These are phyloP conservation scores for Aphelocoma californica DNA, from an alignment of 2,797 vertebrate genomes.

Conservation along the genomic window DNA sequence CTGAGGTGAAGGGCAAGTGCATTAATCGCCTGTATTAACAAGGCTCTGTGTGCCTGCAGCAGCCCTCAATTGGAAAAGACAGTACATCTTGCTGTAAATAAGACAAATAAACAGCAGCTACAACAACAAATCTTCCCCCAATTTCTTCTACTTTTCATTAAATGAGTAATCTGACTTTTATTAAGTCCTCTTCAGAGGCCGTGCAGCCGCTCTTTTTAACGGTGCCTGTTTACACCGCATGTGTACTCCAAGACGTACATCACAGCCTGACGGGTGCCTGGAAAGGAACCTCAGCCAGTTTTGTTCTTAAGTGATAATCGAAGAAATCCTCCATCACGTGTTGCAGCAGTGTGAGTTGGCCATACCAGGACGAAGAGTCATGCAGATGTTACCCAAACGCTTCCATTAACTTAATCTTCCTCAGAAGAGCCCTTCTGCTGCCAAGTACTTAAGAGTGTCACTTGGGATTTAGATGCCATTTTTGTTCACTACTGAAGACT, in stretches of 20 bases:
- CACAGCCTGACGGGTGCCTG: background rate
- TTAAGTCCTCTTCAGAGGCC: background rate
- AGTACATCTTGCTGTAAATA: conserved; percentile 44
- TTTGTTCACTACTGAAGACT: conserved; percentile 66
- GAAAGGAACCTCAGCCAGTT: conserved; percentile 59
- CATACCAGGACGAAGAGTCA: conserved; percentile 59
- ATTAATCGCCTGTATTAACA: conserved; percentile 49
- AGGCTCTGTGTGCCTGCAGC: background rate
- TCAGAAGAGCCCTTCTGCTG: conserved; percentile 73
- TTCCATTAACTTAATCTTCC: conserved; percentile 76
- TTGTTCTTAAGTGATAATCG: conserved; percentile 70
- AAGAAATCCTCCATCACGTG: conserved; percentile 75
- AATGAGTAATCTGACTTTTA: conserved; percentile 34
- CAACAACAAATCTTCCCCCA: conserved; percentile 18
- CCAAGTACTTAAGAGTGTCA: conserved; percentile 73
- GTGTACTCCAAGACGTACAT: background rate
- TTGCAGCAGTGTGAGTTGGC: conserved; percentile 67
- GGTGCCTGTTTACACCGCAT: background rate
- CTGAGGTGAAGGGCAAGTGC: conserved; percentile 59
- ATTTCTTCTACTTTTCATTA: conserved; percentile 40
- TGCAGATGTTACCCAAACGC: conserved; percentile 73
- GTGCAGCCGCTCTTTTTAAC: background rate
- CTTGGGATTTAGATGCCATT: conserved; percentile 72
- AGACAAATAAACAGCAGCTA: conserved; percentile 50
- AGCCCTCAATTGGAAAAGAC: conserved; percentile 7